phyloP scores from a whole-genome alignment of 2,888 invertebrate species.

The Apoda limacodes region DNA sequence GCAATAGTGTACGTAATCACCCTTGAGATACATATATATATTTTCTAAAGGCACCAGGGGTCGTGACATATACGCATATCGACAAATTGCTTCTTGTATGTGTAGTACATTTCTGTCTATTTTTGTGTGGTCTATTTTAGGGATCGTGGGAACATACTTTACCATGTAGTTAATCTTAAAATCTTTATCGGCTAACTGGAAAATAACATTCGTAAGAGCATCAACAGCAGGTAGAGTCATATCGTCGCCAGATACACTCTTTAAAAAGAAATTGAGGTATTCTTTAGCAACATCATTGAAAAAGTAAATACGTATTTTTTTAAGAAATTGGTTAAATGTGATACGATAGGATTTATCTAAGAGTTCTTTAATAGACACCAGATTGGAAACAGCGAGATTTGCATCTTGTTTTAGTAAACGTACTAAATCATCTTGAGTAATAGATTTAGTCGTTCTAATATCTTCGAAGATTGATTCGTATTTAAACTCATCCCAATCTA shows the following conservation, averaged over 20 bases:
- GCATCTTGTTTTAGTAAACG: constrained; percentile 24
- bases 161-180: constrained; percentile 26
- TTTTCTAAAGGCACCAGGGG: constrained; percentile 32
- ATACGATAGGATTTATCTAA: constrained; percentile 9
- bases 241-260: constrained; percentile 16
- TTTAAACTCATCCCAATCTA: constrained; percentile 22
- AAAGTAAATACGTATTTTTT: constrained; percentile 38
- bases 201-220: constrained; percentile 28
- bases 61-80: constrained; percentile 28
- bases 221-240: constrained; percentile 5
- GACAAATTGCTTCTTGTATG: constrained; percentile 36
- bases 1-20: constrained; percentile 35
- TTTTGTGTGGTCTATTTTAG: constrained; percentile 29
- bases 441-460: constrained; percentile 6
- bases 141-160: constrained; percentile 29
- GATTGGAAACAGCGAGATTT: constrained; percentile 16
- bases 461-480: constrained; percentile 16
- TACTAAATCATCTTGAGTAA: constrained; percentile 15
- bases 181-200: constrained; percentile 27
- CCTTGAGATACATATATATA: constrained; percentile 29
- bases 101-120: constrained; percentile 21
- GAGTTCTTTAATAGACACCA: constrained; percentile 15
- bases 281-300: constrained; percentile 29
- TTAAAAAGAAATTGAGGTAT: constrained; percentile 25
- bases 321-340: constrained; percentile 25